Conservation (phyloP, 2,888 invertebrate species). For the Zhuqinia jingwanae region DNA sequence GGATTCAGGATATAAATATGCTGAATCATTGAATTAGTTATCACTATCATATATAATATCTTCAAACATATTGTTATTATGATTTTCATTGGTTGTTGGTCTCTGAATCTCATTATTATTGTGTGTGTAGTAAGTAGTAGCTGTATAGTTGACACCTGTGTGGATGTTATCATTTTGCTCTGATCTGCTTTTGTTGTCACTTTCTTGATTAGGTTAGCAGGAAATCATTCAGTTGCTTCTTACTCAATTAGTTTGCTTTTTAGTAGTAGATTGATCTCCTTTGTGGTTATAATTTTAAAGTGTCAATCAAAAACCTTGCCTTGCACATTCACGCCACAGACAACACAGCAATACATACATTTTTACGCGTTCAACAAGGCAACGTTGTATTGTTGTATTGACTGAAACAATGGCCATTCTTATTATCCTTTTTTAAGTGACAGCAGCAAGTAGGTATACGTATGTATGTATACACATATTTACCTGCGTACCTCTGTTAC, state of each 20-base stretch:
- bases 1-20: neutral
- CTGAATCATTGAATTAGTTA: constrained; percentile 4
- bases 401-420: too few species aligned
- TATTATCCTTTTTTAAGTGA: too few species aligned
- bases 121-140: neutral
- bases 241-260: constrained; percentile 54
- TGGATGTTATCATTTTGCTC: neutral
- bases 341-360: too few species aligned
- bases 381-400: too few species aligned
- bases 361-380: too few species aligned
- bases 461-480: too few species aligned
- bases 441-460: too few species aligned
- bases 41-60: neutral
- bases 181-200: constrained; percentile 41
- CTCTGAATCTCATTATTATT: constrained; percentile 3
- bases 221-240: constrained; percentile 43
- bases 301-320: constrained; percentile 56
- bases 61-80: neutral
- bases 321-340: too few species aligned
- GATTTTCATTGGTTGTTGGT: too few species aligned
- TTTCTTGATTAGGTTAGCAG: constrained; percentile 56
- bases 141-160: constrained; percentile 8
- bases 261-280: constrained; percentile 52
- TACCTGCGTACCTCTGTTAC: too few species aligned
- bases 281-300: constrained; percentile 46